A percentile compares a stretch with the other conserved stretches of the same genome.
phyloP scores from a whole-genome alignment of 2,113 vertebrate genomes.

The Gnathonemus longibarbis region DNA sequence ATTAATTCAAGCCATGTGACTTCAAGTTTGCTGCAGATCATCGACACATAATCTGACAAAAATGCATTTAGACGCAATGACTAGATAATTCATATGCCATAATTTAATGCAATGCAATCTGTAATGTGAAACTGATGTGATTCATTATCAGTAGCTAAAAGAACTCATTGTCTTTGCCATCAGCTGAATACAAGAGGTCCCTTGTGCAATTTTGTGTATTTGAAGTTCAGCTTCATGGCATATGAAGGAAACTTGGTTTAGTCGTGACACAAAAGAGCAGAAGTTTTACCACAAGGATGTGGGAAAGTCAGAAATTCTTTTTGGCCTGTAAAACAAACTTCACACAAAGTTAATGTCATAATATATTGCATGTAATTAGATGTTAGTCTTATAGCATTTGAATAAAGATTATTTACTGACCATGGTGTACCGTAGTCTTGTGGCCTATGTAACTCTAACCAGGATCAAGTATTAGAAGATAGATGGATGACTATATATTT shows the following conservation, averaged over 20 bases:
- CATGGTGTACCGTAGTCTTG: not conserved
- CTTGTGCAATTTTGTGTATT: slow-evolving; percentile 53
- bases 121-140: slow-evolving; percentile 52
- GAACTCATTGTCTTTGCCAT: slow-evolving; percentile 36
- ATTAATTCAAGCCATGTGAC: not conserved
- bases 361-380: not conserved
- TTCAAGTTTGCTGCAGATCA: not conserved
- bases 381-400: not conserved
- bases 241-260: slow-evolving; percentile 41
- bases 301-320: slow-evolving; percentile 15
- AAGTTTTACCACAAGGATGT: slow-evolving; percentile 46
- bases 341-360: not conserved
- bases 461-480: not conserved
- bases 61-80: not conserved
- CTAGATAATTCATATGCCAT: slow-evolving; percentile 42
- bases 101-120: slow-evolving; percentile 54
- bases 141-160: slow-evolving; percentile 37
- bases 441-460: not conserved
- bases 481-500: not conserved
- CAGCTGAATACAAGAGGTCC: slow-evolving; percentile 53
- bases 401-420: not conserved
- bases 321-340: not conserved
- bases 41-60: not conserved
- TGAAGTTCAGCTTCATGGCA: slow-evolving; percentile 9
- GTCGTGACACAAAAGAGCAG: slow-evolving; percentile 42